Base-by-base conservation (phyloP, 2,113 vertebrate genomes). In the Copsychus sechellarum region DNA sequence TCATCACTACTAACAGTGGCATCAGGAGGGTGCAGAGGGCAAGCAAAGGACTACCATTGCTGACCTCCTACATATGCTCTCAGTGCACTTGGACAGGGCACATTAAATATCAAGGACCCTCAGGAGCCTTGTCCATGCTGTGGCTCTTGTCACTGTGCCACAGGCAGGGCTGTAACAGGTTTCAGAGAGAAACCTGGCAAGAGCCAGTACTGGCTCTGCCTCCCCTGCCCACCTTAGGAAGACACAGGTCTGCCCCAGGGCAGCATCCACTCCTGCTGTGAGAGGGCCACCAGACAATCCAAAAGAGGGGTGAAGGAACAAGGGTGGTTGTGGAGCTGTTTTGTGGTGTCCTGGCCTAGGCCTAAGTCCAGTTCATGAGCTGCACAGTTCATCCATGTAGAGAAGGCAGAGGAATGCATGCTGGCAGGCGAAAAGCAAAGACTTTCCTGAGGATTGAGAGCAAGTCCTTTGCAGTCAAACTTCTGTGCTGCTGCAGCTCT, bases 311-410 rank as follows among this genome's bases (percentile, higher is more conserved):
- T 54, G 51, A 80, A 51, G 69, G 34, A 51, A 47, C 43, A 54
- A 45, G 67, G 40, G 7, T 71, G 71, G 53, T 19, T 71, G 24
- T 3, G 8, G 16, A 64, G 33, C 79, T 1, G 1, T 72, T 48
- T 29, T 3, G 0, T 34, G 60, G n/a, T 25, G 11, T 64, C 85
- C 53, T 77, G 62, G 36, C 33, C 43, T 24, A 54, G n/a, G 58
- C 15, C 60, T 81, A 48, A 15, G 58, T n/a, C 21, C 3, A 8
- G n/a, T 17, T 0, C 0, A 62, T 56, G 48, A 84, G 22, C 42
- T 8, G 3, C 45, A 65, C 24, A 31, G 9, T 38, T 82, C 62
- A 53, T 60, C 57, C 17, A 6, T 0, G 1, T 34, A 51, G 50
- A 45, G 43, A 87, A 80, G 74, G 57, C 29, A 58, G 40, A 76